Evolutionary conservation across 1,140 invertebrate genomes (phyloP), one percentile per base, ranked within the genome.

Genomic region (Armadillidium nasatum): DNA sequence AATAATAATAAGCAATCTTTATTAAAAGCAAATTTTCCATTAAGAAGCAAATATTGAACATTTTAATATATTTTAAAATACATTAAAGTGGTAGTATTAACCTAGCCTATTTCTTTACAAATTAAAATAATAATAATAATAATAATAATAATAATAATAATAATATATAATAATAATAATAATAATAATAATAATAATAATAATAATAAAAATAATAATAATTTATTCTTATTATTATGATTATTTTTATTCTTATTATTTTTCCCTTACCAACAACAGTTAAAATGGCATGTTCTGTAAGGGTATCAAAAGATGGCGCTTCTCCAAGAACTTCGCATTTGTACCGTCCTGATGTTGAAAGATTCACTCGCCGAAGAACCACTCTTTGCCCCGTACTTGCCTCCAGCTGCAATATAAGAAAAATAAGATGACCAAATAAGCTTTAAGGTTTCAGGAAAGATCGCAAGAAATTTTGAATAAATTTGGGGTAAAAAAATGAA

Each of bases 301-400:
- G 86, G 0, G 91, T 93, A 21, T 88, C 88, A 82, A 93, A 93
- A 43, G 89, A 88, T 7, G 91, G 91, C 6, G 89, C 88, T 82
- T 94, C 93, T 7, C 91, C 91, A 0, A 92, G 93, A 66, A 94
- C 92, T 87, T 95, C 93, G 83, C 93, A 95, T 83, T 89, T 92
- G 85, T 93, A 93, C 84, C 90, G 91, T n/a, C 92, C 93, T 44
- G 91, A 89, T 44, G 93, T 85, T 46, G 87, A 87, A 75, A 93
- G 90, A 75, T 89, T 89, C 76, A 94, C 89, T 75, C 90, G 87
- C 74, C 87, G 86, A 69, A 94, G 87, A 21, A 90, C 86, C 54
- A 94, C 91, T 85, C 92, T 88, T 43, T 88, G 77, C 3, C 76
- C 78, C 11, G 75, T 80, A 74, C 77, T 79, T 21, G 75, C 74